A percentile compares a stretch with the other conserved stretches of the same genome.
Conservation (phyloP, 2,113 vertebrate genomes). For the Aegithalos caudatus region DNA sequence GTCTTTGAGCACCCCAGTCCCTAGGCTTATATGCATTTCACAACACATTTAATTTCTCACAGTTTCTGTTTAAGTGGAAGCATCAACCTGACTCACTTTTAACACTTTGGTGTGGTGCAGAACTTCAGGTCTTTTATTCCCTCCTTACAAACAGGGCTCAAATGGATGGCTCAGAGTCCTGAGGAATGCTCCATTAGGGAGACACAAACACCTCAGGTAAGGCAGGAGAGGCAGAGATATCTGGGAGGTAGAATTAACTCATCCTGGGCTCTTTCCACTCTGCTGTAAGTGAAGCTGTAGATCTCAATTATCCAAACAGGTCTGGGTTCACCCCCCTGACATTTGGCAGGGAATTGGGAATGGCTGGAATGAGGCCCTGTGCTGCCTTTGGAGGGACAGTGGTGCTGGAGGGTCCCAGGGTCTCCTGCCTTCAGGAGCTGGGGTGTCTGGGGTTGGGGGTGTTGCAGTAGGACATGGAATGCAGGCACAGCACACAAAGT, state of each 20-base stretch:
- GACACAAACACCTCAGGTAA: not conserved
- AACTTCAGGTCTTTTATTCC: not conserved
- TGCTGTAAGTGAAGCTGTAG: not conserved
- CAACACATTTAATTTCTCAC: constrained; percentile 65
- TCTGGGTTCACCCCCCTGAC: not conserved
- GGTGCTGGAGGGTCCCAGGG: too few species aligned
- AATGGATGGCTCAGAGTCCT: not conserved
- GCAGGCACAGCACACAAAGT: too few species aligned
- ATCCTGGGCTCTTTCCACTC: not conserved
- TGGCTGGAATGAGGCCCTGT: not conserved
- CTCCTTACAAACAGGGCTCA: not conserved
- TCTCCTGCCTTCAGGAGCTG: accelerated
- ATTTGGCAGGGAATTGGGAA: not conserved
- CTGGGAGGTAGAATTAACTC: not conserved
- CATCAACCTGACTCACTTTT: constrained; percentile 42
- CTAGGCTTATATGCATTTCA: constrained; percentile 71
- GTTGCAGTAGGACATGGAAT: too few species aligned
- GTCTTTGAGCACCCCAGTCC: constrained; percentile 77
- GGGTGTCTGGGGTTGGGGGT: not conserved
- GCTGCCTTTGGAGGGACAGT: not conserved
- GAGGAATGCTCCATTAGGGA: not conserved
- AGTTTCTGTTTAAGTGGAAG: constrained; percentile 56
- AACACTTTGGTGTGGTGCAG: constrained; percentile 7
- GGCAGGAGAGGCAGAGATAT: not conserved
- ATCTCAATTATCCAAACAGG: not conserved